Base-by-base conservation (phyloP, 2,113 vertebrate species). In the Indicator maculatus region DNA sequence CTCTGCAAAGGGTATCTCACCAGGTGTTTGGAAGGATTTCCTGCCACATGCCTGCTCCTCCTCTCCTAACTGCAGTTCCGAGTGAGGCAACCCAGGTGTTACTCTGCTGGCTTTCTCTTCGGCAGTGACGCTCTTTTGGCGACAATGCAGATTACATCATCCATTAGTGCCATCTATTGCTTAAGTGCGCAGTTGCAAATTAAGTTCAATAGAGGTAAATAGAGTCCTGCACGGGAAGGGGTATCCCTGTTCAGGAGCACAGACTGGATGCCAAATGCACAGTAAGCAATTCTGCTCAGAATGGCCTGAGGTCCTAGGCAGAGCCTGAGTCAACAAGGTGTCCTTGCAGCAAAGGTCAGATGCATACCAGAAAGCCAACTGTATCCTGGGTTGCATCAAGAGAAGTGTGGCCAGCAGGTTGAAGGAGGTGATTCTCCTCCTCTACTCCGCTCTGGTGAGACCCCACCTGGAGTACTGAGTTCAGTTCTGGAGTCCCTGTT, bases 21-120 rank as follows among this genome's bases (percentile, higher is more conserved):
- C 96, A 93, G 16, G 92, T n/a, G 1, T 44, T 91, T 23, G 89
- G 44, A 78, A 97, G 76, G 41, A 39, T 12, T 6, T 96, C 83
- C 82, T 36, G 93, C 93, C 93, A 96, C 97, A 97, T 97, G n/a
- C 39, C 89, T 59, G 91, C 31, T 61, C 24, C 52, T 88, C 45
- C 60, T 53, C 3, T 11, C 12, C 38, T 18, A 52, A 45, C 38
- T 3, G 13, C 65, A 56, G 73, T 84, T 87, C 70, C 0, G 5
- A 16, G 36, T 0, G 3, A 45, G 50, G 28, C 52, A 23, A 17
- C 13, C 12, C 33, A n/a, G 5, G 6, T 4, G 20, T 31, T 70
- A n/a, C 53, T 61, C 72, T 13, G 74, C 59, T 23, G 9, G 7
- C 50, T 71, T 63, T 58, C 88, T 31, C 60, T 47, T 88, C 23